phyloP scores from a whole-genome alignment of 2,113 vertebrate species.

The Oxyura jamaicensis region DNA sequence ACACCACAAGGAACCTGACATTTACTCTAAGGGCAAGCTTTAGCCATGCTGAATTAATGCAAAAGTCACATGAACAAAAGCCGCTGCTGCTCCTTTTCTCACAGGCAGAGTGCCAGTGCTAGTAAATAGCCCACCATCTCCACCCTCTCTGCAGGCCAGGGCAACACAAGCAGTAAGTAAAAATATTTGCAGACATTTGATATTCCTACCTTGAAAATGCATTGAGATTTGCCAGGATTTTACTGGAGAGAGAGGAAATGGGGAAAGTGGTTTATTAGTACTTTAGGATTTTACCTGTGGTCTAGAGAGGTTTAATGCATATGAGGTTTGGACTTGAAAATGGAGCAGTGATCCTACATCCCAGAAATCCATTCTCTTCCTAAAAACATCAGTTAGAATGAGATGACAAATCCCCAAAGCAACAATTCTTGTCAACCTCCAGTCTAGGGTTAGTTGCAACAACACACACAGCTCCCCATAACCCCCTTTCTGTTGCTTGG shows the following conservation, averaged over 20 bases:
- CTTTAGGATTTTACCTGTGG: not conserved
- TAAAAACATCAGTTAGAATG: not conserved
- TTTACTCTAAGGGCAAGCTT: not conserved
- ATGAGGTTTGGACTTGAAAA: not conserved
- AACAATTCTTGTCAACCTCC: not conserved
- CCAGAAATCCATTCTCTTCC: not conserved
- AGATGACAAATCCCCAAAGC: not conserved
- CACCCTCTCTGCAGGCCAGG: rapidly evolving
- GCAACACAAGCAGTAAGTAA: not conserved
- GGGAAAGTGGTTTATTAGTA: not conserved
- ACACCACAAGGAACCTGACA: not conserved
- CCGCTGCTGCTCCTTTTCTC: not conserved
- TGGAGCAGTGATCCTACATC: not conserved
- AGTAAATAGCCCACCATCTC: not conserved
- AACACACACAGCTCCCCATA: not conserved
- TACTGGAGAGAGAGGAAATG: not conserved
- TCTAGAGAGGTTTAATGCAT: not conserved
- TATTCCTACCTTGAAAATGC: not conserved
- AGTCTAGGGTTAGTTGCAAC: not conserved
- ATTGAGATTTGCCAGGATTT: not conserved
- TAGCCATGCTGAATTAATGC: not conserved
- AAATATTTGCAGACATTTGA: not conserved
- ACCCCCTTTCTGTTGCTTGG: not conserved
- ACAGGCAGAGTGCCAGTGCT: not conserved
- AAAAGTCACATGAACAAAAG: not conserved